Conservation (phyloP, 2,797 vertebrate genomes). For the Sebastes oblongus region DNA sequence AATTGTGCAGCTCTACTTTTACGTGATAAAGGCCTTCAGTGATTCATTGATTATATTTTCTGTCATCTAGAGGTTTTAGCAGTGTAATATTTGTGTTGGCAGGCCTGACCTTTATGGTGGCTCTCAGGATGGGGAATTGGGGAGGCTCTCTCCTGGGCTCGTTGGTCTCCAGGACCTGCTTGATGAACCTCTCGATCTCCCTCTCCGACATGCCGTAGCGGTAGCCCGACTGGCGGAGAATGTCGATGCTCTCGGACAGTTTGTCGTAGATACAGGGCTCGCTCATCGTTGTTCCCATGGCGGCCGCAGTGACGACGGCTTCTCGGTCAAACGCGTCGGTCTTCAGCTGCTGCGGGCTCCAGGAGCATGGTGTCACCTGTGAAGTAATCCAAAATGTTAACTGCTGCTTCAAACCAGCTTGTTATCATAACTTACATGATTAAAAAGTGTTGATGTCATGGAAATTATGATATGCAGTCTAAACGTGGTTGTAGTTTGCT, state of each 20-base stretch:
- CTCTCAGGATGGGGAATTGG: slow-evolving; percentile 87
- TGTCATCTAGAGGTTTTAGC: neutral
- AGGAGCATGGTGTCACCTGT: slow-evolving; percentile 45
- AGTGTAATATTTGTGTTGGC: neutral
- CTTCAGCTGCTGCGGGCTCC: neutral
- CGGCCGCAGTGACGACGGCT: neutral
- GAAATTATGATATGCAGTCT: neutral
- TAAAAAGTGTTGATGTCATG: neutral
- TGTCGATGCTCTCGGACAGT: slow-evolving; percentile 92
- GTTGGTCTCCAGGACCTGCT: slow-evolving; percentile 93
- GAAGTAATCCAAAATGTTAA: neutral
- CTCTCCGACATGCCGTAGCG: slow-evolving; percentile 95
- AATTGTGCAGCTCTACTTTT: neutral
- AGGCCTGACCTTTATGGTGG: slow-evolving; percentile 85
- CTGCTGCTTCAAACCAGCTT: neutral
- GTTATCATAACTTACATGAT: neutral
- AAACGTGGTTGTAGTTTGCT: neutral
- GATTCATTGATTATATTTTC: neutral
- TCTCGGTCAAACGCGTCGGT: neutral
- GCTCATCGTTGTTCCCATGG: slow-evolving; percentile 89
- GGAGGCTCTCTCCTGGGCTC: slow-evolving; percentile 89
- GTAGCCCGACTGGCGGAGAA: slow-evolving; percentile 93
- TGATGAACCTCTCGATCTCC: slow-evolving; percentile 95
- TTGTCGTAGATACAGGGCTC: slow-evolving; percentile 96
- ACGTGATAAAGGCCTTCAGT: neutral